These are phyloP conservation scores for Lithophane socia DNA, from an alignment of 2,888 invertebrate genomes.

Conservation along the genomic window DNA sequence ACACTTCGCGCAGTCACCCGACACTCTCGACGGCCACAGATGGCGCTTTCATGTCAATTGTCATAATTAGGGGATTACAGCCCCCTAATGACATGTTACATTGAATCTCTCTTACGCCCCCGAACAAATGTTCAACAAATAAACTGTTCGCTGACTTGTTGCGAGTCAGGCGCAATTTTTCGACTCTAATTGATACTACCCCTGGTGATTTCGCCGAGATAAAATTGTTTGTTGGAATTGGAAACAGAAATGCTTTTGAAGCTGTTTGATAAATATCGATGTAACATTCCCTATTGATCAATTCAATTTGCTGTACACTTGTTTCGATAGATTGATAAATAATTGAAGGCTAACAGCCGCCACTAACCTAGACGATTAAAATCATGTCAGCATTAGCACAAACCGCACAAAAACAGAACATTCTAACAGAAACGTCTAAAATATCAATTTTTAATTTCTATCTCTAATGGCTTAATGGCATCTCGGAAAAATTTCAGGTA, in stretches of 20 bases:
- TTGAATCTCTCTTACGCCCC: slow-evolving; percentile 88
- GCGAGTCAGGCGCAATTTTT: slow-evolving; percentile 57
- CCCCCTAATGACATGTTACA: slow-evolving; percentile 89
- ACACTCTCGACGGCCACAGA: slow-evolving; percentile 88
- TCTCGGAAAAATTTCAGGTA: slow-evolving; percentile 82
- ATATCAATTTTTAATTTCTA: slow-evolving; percentile 69
- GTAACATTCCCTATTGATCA: slow-evolving; percentile 12
- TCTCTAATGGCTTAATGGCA: slow-evolving; percentile 80
- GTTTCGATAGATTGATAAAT: slow-evolving; percentile 28
- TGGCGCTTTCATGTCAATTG: slow-evolving; percentile 90
- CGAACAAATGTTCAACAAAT: slow-evolving; percentile 86
- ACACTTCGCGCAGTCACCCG: slow-evolving; percentile 81
- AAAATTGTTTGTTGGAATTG: slow-evolving; percentile 43
- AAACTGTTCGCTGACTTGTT: slow-evolving; percentile 82
- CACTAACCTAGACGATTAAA: slow-evolving; percentile 24
- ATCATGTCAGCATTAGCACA: slow-evolving; percentile 26
- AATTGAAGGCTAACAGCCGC: slow-evolving; percentile 11
- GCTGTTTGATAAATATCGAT: slow-evolving; percentile 16
- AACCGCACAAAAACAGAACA: slow-evolving; percentile 40
- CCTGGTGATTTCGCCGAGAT: slow-evolving; percentile 52
- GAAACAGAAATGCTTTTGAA: slow-evolving; percentile 12
- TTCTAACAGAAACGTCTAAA: slow-evolving; percentile 57
- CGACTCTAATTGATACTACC: slow-evolving; percentile 60
- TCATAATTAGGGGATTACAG: slow-evolving; percentile 90
- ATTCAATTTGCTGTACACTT: slow-evolving; percentile 13